These are phyloP conservation scores for Cheilinus undulatus DNA, from an alignment of 2,113 vertebrate genomes.

Conservation along the genomic window DNA sequence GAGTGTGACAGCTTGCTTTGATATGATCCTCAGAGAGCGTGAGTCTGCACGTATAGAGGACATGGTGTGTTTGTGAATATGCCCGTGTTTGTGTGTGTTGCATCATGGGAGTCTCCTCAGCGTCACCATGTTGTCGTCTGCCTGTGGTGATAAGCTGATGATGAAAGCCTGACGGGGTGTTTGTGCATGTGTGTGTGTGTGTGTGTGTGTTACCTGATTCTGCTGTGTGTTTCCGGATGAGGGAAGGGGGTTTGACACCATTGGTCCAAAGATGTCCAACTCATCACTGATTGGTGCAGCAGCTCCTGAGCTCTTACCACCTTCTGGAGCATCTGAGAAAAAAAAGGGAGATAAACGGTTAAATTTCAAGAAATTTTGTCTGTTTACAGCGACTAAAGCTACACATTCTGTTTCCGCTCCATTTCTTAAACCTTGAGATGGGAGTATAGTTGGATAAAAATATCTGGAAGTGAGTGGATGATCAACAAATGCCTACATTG, in stretches of 20 bases:
- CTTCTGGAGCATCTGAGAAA: slow-evolving; percentile 86
- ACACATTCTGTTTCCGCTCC: too few relatives aligned
- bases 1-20: slow-evolving; percentile 33
- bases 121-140: slow-evolving; percentile 42
- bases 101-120: slow-evolving; percentile 34
- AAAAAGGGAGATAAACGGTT: slow-evolving; percentile 4
- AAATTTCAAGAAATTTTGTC: neutral
- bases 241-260: slow-evolving; percentile 97
- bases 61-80: slow-evolving; percentile 9
- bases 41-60: slow-evolving; percentile 17
- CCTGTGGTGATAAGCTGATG: slow-evolving; percentile 63
- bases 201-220: slow-evolving; percentile 60
- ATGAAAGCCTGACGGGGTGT: slow-evolving; percentile 43
- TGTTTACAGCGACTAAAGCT: too few relatives aligned
- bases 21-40: slow-evolving; percentile 56
- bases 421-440: too few relatives aligned
- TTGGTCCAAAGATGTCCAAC: slow-evolving; percentile 97
- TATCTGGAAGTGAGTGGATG: too few relatives aligned
- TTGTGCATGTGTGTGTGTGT: slow-evolving; percentile 35
- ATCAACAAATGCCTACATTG: too few relatives aligned
- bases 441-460: too few relatives aligned
- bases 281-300: slow-evolving; percentile 87
- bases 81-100: slow-evolving; percentile 15
- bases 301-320: slow-evolving; percentile 75
- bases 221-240: slow-evolving; percentile 79